Evolutionary conservation across 2,888 invertebrate species (phyloP).

Genomic region (Drosophila parthenogenetica): DNA sequence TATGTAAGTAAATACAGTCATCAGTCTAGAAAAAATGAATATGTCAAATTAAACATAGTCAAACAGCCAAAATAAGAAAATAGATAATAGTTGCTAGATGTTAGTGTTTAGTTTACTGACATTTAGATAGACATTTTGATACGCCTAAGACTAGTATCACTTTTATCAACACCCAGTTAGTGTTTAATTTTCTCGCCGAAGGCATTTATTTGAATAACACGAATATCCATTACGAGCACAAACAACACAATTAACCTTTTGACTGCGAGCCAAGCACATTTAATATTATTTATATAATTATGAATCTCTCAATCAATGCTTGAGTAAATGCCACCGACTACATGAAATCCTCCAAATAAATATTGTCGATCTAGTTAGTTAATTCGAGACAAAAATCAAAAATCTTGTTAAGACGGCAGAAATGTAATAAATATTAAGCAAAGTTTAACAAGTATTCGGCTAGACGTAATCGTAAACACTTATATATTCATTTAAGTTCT

Average conservation of each 20-base stretch:
- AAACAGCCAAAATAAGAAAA: too few species aligned
- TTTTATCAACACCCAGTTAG: constrained; percentile 9
- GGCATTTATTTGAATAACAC: constrained; percentile 64
- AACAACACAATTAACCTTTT: constrained; percentile 44
- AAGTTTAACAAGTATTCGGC: constrained; percentile 25
- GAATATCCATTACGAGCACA: background rate
- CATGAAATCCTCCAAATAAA: constrained; percentile 28
- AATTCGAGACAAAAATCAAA: constrained; percentile 40
- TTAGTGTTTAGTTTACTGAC: constrained; percentile 58
- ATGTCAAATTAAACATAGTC: too few species aligned
- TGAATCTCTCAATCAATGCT: constrained; percentile 36
- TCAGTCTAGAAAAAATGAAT: too few species aligned
- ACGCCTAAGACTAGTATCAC: constrained; percentile 24
- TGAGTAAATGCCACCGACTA: too few species aligned
- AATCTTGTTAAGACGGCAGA: constrained; percentile 35
- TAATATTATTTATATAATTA: constrained; percentile 47
- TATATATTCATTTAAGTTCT: constrained; percentile 6
- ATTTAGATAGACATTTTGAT: constrained; percentile 54
- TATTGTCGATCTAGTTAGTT: constrained; percentile 4
- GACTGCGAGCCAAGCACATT: constrained; percentile 14
- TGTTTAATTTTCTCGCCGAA: constrained; percentile 56
- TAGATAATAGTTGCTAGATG: too few species aligned
- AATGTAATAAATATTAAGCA: constrained; percentile 11
- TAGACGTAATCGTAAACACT: constrained; percentile 3
- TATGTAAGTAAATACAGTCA: too few species aligned